Conservation (phyloP, 2,113 vertebrate species). For the Phainopepla nitens region DNA sequence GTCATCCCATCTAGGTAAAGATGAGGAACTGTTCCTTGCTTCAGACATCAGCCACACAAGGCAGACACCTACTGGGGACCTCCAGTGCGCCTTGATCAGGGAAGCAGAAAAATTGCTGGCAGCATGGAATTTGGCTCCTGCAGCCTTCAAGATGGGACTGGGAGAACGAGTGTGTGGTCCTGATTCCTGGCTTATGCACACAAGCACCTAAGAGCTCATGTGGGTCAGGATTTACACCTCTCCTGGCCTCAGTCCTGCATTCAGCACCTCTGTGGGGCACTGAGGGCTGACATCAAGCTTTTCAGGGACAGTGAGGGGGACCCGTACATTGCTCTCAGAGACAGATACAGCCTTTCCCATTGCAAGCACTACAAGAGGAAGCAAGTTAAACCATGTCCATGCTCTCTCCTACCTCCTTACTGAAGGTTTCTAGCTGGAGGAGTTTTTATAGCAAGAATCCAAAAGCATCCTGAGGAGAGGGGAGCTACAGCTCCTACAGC, state of each 20-base stretch:
- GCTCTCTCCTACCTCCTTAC: background rate
- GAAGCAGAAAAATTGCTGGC: background rate
- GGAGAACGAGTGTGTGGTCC: background rate
- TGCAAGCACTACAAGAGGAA: background rate
- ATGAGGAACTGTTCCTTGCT: background rate
- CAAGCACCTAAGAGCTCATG: background rate
- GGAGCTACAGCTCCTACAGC: background rate
- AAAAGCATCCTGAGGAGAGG: background rate
- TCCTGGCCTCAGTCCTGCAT: background rate
- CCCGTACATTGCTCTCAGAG: accelerated
- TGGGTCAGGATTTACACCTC: background rate
- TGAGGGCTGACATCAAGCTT: background rate
- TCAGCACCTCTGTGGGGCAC: background rate
- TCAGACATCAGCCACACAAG: background rate
- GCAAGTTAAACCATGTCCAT: background rate
- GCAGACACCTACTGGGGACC: background rate
- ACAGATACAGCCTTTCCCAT: background rate
- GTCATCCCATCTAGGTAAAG: accelerated
- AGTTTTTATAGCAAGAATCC: background rate
- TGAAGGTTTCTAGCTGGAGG: background rate
- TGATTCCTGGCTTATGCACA: background rate
- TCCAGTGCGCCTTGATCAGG: background rate
- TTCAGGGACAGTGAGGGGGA: background rate
- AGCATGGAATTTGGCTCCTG: background rate
- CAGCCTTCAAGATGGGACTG: background rate